These are phyloP conservation scores for Sclerurus mexicanus DNA, from an alignment of 2,113 vertebrate species.

Conservation along the genomic window DNA sequence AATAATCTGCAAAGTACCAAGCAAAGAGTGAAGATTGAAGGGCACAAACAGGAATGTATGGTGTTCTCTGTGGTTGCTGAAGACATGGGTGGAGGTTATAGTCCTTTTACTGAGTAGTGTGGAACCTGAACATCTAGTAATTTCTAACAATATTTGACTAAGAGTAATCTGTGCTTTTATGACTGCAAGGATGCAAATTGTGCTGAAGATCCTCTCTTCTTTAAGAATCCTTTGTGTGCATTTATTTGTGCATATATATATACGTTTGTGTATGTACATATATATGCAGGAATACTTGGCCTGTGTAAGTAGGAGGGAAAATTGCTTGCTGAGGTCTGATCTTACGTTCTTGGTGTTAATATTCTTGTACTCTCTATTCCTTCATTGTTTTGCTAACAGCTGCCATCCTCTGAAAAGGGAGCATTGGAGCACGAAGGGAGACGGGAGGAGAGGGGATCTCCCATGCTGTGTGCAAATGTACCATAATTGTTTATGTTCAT, in stretches of 20 bases:
- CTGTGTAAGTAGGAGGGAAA: not conserved
- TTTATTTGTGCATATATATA: not conserved
- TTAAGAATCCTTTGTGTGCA: not conserved
- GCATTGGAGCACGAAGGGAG: slow-evolving; percentile 23
- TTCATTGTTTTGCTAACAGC: slow-evolving; percentile 37
- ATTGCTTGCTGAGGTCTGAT: not conserved
- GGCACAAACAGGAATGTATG: not conserved
- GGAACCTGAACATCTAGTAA: not conserved
- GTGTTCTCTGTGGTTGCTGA: not conserved
- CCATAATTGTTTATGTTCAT: not conserved
- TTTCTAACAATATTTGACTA: slow-evolving; percentile 26
- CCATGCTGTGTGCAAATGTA: slow-evolving; percentile 29
- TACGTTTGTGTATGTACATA: not conserved
- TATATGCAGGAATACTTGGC: not conserved
- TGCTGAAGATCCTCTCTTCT: not conserved
- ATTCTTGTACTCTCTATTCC: not conserved
- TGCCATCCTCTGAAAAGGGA: slow-evolving; percentile 20
- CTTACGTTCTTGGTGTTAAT: slow-evolving; percentile 35
- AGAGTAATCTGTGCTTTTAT: not conserved
- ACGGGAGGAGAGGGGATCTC: not conserved
- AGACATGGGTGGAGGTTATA: not conserved
- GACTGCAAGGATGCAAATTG: not conserved
- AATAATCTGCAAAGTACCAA: not conserved
- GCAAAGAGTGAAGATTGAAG: not conserved
- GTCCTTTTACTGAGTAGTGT: not conserved